Evolutionary conservation across 2,113 vertebrate species (phyloP).

Genomic region (Cricetomys ansorgei): DNA sequence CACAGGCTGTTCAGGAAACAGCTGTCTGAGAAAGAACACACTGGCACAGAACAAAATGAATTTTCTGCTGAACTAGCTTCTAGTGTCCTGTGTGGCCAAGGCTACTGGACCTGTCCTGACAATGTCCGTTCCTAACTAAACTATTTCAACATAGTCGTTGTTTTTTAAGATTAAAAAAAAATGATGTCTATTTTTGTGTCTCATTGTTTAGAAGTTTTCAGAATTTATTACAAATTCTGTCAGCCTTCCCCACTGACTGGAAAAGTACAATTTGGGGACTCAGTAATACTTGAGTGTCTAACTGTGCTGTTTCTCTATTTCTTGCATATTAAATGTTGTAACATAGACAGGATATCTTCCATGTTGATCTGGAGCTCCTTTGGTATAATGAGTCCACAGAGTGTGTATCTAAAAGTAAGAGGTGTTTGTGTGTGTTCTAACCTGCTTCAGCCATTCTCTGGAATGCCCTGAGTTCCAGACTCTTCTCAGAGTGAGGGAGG

Average conservation of each 20-base stretch:
- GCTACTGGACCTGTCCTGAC: background rate
- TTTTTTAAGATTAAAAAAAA: background rate
- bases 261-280: background rate
- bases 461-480: background rate
- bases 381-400: background rate
- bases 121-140: conserved; percentile 34
- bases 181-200: background rate
- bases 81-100: background rate
- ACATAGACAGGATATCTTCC: background rate
- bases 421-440: background rate
- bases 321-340: background rate
- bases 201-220: background rate
- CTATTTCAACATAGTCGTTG: background rate
- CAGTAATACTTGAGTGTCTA: background rate
- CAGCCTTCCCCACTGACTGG: background rate
- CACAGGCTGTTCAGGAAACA: background rate
- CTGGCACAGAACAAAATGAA: background rate
- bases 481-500: background rate
- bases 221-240: background rate
- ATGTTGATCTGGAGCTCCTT: background rate
- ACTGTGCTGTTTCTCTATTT: background rate
- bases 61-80: conserved; percentile 20
- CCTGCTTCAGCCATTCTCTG: background rate
- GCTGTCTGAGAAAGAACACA: background rate
- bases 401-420: background rate